phyloP scores from a whole-genome alignment of 2,888 invertebrate species.

The Coronaproctus castanopsis region DNA sequence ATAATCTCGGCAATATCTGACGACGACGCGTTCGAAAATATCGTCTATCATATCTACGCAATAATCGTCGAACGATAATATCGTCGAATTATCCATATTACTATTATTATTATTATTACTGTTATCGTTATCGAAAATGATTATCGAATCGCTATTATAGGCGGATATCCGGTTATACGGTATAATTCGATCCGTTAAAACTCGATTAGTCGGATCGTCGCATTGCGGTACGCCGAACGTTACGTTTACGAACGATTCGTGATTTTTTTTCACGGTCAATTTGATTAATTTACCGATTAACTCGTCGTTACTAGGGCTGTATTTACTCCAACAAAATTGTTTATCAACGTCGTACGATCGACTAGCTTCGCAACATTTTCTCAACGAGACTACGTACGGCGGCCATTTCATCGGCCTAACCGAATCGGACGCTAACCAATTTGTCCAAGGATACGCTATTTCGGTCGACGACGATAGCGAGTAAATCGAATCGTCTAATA shows the following conservation, averaged over 20 bases:
- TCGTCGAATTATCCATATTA: neutral
- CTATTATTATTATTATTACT: no score
- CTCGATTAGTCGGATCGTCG: neutral
- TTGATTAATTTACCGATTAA: constrained; percentile 1
- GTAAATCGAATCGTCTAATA: neutral
- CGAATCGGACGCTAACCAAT: neutral
- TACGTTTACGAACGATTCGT: constrained; percentile 2
- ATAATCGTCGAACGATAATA: constrained; percentile 10
- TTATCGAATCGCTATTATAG: neutral
- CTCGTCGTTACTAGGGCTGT: neutral
- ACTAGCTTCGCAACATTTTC: constrained; percentile 4
- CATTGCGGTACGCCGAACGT: constrained; percentile 6
- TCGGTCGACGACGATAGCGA: neutral
- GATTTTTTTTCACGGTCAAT: neutral
- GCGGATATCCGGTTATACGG: neutral
- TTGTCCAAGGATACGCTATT: no score
- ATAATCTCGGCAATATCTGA: constrained; percentile 6
- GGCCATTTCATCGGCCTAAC: neutral
- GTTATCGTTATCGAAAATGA: neutral
- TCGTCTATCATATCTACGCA: constrained; percentile 9
- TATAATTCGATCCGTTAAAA: constrained; percentile 1
- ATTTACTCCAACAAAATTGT: constrained; percentile 4
- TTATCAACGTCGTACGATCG: constrained; percentile 4
- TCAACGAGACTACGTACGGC: neutral
- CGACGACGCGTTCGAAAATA: constrained; percentile 4